Evolutionary conservation across 2,797 vertebrate species (phyloP), one percentile per base, ranked within the genome.

Genomic region (Botia kubotai): DNA sequence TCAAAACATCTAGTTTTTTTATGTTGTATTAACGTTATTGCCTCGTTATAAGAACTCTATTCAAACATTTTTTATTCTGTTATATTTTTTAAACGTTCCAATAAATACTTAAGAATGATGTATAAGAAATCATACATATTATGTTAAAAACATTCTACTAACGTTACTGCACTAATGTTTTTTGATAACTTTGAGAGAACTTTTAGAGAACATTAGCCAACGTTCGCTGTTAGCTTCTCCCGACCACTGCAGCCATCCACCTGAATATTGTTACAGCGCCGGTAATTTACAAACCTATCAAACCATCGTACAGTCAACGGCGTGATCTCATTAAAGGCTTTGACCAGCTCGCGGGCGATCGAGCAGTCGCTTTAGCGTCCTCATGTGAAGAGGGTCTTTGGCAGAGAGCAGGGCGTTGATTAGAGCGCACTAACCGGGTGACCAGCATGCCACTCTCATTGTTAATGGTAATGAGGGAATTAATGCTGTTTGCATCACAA

Each of bases 401-500:
- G 79, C 79, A 81, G 66, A 78, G 77, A 81, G 71, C 74, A 83
- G 78, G 81, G 74, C 75, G 72, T 72, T 87, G 86, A 90, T 89
- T 87, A 88, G 85, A 88, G 86, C 63, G 80, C 82, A 78, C 82
- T 83, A 80, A 77, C 58, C 75, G 66, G 66, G 77, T 83, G 82
- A 86, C 87, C 87, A 76, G 78, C 69, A 82, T 84, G 86, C 84
- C 86, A 80, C 87, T 50, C 79, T 83, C 84, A 86, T 89, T 88
- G 88, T 86, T 85, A 77, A 85, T 85, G 87, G 60, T 87, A 89
- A 87, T 88, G 88, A 89, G 86, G 84, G 86, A 86, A 89, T 87
- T 86, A 88, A 87, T 86, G 76, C 77, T 26, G 83, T 88, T 86
- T 86, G 85, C 87, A 90, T 89, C 88, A 86, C 88, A 88, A 89